A percentile compares a stretch with the other conserved stretches of the same genome.
Evolutionary conservation across 1,140 invertebrate genomes (phyloP).

Genomic region (Zaprionus inermis): DNA sequence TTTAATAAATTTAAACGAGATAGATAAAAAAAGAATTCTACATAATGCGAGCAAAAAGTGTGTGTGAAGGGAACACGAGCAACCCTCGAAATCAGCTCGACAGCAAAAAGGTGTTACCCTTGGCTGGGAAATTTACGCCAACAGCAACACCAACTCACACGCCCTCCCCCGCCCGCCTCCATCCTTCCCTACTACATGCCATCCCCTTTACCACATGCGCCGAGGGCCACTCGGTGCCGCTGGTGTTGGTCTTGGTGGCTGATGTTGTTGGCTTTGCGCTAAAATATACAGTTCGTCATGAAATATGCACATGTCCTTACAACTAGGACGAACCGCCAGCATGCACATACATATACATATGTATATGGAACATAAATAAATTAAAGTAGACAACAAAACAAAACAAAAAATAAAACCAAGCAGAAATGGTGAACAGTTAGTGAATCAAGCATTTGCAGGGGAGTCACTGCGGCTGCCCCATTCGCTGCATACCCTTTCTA

Average conservation of each 20-base stretch:
- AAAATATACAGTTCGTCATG: constrained; percentile 77
- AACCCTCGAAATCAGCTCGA: constrained; percentile 58
- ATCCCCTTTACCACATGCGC: constrained; percentile 3
- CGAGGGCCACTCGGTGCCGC: constrained; percentile 18
- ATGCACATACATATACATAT: constrained; percentile 45
- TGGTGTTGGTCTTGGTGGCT: constrained; percentile 47
- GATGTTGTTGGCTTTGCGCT: constrained; percentile 55
- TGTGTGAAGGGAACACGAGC: constrained; percentile 25
- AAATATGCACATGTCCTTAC: constrained; percentile 75
- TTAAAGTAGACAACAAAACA: constrained; percentile 62
- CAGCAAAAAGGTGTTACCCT: constrained; percentile 76
- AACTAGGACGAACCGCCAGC: constrained; percentile 56
- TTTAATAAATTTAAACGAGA: constrained; percentile 28
- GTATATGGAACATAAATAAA: constrained; percentile 64
- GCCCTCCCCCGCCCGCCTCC: constrained; percentile 21
- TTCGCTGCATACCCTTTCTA: constrained; percentile 22
- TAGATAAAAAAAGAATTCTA: neutral
- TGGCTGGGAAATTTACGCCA: constrained; percentile 70
- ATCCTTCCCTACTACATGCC: too few species aligned
- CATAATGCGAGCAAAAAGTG: constrained; percentile 13
- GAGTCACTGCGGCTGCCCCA: neutral
- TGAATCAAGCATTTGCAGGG: constrained; percentile 43
- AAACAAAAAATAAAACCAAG: constrained; percentile 23
- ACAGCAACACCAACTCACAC: constrained; percentile 1
- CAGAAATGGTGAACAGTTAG: constrained; percentile 29